phyloP scores from a whole-genome alignment of 2,888 invertebrate species.

The Trachelus iudaicus region DNA sequence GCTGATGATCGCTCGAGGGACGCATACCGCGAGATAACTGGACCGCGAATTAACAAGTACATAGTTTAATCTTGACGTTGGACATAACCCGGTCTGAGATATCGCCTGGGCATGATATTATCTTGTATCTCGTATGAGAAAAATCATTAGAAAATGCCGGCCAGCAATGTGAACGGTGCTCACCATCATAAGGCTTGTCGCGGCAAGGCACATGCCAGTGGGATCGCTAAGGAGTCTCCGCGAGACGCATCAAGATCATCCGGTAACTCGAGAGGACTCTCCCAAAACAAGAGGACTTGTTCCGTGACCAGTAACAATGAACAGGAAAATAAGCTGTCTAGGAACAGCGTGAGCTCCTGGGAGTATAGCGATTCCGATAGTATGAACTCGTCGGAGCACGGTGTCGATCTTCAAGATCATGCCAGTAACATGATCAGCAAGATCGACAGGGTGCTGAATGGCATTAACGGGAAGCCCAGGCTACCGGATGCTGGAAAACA shows the following conservation, averaged over 20 bases:
- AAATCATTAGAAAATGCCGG: constrained; percentile 53
- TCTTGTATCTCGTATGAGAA: not conserved
- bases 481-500: constrained; percentile 14
- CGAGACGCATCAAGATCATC: constrained; percentile 25
- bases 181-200: constrained; percentile 78
- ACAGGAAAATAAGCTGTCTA: constrained; percentile 67
- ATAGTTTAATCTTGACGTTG: not conserved
- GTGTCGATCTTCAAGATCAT: constrained; percentile 35
- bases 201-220: constrained; percentile 81
- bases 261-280: not conserved
- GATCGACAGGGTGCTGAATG: constrained; percentile 46
- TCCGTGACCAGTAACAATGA: constrained; percentile 17
- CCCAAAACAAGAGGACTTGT: not conserved
- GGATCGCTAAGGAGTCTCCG: constrained; percentile 68
- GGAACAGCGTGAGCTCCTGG: constrained; percentile 74
- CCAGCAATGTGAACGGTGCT: constrained; percentile 69
- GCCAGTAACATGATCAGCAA: constrained; percentile 40
- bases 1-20: not conserved
- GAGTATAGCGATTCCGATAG: constrained; percentile 77
- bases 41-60: not conserved
- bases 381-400: constrained; percentile 67
- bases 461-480: constrained; percentile 33
- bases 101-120: not conserved
- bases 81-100: not conserved
- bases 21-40: not conserved